Percentiles rank a stretch among this genome's conserved stretches.
phyloP scores from a whole-genome alignment of 2,888 invertebrate genomes.

The Tupiocoris notatus region DNA sequence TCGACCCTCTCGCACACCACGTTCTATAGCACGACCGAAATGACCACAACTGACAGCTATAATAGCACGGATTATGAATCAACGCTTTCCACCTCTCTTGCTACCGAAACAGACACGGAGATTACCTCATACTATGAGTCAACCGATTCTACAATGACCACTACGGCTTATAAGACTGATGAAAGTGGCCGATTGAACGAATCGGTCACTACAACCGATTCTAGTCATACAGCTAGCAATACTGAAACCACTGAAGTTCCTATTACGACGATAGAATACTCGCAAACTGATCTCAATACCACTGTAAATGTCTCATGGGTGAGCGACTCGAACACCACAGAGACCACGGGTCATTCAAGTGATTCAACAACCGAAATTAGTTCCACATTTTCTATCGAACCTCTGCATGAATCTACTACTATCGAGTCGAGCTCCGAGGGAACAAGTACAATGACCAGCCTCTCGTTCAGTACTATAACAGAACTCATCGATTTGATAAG shows the following conservation, averaged over 20 bases:
- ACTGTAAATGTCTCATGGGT: background rate
- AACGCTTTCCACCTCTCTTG: background rate
- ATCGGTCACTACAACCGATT: constrained; percentile 11
- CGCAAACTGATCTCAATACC: background rate
- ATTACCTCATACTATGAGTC: background rate
- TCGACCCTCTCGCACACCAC: constrained; percentile 45
- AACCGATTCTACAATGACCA: background rate
- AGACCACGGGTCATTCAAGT: background rate
- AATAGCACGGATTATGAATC: background rate
- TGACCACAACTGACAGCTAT: constrained; percentile 38
- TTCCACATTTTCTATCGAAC: background rate
- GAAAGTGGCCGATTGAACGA: background rate
- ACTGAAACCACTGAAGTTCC: constrained; percentile 12
- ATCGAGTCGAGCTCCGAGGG: constrained; percentile 48
- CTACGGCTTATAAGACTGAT: constrained; percentile 28
- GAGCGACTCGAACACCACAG: background rate
- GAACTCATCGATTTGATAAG: constrained; percentile 16
- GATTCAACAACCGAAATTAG: background rate
- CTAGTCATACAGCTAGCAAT: constrained; percentile 27
- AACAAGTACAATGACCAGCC: background rate
- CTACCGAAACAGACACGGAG: constrained; percentile 4
- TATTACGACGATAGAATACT: constrained; percentile 21
- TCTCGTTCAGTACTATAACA: constrained; percentile 11
- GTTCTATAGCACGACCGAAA: constrained; percentile 42
- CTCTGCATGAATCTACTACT: constrained; percentile 3